These are phyloP conservation scores for Oegoconia quadripuncta DNA, from an alignment of 2,888 invertebrate species.

Conservation along the genomic window DNA sequence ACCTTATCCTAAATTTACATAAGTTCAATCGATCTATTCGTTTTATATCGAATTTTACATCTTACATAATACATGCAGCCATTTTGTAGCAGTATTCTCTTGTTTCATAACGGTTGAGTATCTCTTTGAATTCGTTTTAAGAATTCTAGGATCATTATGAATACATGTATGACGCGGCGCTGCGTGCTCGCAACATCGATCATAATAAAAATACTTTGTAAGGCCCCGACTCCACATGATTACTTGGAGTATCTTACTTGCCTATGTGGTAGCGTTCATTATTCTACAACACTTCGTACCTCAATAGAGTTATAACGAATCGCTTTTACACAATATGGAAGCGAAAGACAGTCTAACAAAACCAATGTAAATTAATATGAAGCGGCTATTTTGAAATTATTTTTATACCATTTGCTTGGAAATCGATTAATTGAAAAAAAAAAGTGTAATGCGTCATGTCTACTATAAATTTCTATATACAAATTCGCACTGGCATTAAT, in stretches of 20 bases:
- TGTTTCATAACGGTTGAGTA: conserved; percentile 29
- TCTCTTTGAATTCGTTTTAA: conserved; percentile 47
- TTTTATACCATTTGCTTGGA: too few relatives aligned
- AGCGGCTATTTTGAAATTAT: too few relatives aligned
- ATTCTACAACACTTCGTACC: too few relatives aligned
- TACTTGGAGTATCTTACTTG: not conserved
- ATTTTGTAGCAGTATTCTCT: conserved; percentile 18
- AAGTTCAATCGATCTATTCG: conserved; percentile 39
- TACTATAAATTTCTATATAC: too few relatives aligned
- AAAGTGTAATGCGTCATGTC: too few relatives aligned
- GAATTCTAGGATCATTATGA: conserved; percentile 49
- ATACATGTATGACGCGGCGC: conserved; percentile 16
- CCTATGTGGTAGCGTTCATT: too few relatives aligned
- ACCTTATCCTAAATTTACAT: conserved; percentile 32
- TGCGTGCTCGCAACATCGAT: not conserved
- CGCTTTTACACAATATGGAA: not conserved
- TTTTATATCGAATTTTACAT: conserved; percentile 30
- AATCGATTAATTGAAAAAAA: too few relatives aligned
- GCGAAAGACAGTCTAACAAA: not conserved
- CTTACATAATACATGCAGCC: conserved; percentile 27
- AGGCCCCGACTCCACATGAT: not conserved
- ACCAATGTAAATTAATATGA: too few relatives aligned
- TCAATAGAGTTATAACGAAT: not conserved
- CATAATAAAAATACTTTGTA: not conserved
- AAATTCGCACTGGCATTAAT: conserved; percentile 6